These are phyloP conservation scores for Lepus americanus DNA, from an alignment of 2,113 vertebrate species.

Conservation along the genomic window DNA sequence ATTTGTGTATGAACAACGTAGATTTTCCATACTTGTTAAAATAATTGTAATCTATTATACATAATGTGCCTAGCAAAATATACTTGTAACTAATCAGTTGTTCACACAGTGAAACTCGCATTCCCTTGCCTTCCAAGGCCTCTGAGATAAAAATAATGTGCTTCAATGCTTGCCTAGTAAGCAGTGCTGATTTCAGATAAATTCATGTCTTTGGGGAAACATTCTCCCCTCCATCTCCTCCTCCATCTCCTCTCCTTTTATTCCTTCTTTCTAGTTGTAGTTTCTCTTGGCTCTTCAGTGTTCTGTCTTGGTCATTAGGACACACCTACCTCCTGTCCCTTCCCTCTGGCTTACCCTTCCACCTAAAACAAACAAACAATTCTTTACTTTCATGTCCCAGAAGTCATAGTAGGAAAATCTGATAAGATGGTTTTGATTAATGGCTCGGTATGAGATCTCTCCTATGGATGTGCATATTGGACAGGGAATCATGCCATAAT, in stretches of 20 bases:
- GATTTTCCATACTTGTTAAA: constrained; percentile 37
- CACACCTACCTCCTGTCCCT: not conserved
- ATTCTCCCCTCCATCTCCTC: not conserved
- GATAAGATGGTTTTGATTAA: constrained; percentile 51
- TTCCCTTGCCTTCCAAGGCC: not conserved
- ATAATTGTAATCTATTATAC: constrained; percentile 14
- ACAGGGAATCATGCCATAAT: constrained; percentile 32
- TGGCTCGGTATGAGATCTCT: constrained; percentile 21
- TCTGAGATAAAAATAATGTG: constrained; percentile 35
- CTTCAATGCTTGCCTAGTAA: constrained; percentile 15
- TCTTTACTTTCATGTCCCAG: constrained; percentile 13
- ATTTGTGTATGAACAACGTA: constrained; percentile 32
- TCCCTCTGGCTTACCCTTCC: not conserved
- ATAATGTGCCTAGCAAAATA: not conserved
- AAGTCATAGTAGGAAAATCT: constrained; percentile 52
- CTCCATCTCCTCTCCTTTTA: not conserved
- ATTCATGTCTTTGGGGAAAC: constrained; percentile 43
- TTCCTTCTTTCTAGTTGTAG: not conserved
- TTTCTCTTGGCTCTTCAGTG: not conserved
- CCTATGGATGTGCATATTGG: constrained; percentile 15
- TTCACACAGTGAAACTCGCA: not conserved
- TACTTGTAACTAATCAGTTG: constrained; percentile 27
- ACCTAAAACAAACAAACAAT: not conserved
- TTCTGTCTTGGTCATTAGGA: not conserved
- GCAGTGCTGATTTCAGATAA: constrained; percentile 17